Conservation (phyloP, 2,113 vertebrate species). For the Pimephales promelas region DNA sequence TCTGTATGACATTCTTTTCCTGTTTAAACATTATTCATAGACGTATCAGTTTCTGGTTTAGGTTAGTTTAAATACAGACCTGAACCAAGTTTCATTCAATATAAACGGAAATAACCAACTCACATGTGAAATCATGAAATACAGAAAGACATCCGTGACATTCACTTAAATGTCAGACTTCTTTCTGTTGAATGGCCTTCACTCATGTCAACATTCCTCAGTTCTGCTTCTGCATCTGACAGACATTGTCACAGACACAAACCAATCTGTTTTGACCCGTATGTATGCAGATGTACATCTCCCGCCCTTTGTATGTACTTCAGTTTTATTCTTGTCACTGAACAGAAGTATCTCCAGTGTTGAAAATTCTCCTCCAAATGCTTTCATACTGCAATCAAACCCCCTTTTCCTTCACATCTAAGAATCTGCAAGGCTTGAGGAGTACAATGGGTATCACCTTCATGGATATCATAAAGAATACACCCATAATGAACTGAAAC, state of each 20-base stretch:
- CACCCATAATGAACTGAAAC: background rate
- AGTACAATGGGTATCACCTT: background rate
- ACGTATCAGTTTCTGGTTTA: background rate
- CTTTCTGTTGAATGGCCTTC: background rate
- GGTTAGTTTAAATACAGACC: background rate
- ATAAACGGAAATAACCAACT: background rate
- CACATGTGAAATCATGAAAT: too few relatives aligned
- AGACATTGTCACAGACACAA: background rate
- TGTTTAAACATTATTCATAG: background rate
- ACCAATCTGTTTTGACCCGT: background rate
- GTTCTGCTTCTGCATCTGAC: background rate
- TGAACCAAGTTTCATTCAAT: background rate
- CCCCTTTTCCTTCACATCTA: background rate
- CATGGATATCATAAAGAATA: background rate
- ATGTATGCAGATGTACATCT: background rate
- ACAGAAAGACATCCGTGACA: background rate
- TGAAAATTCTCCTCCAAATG: conserved; percentile 5
- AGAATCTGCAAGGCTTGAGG: background rate
- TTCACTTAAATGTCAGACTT: conserved; percentile 33
- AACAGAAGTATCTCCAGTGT: background rate
- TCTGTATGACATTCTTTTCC: background rate
- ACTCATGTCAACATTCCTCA: background rate
- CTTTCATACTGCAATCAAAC: conserved; percentile 2
- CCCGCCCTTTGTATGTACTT: background rate
- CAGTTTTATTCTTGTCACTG: background rate